Evolutionary conservation across 2,888 invertebrate species (phyloP), one percentile per base, ranked within the genome.

Genomic region (Ametastegia equiseti): DNA sequence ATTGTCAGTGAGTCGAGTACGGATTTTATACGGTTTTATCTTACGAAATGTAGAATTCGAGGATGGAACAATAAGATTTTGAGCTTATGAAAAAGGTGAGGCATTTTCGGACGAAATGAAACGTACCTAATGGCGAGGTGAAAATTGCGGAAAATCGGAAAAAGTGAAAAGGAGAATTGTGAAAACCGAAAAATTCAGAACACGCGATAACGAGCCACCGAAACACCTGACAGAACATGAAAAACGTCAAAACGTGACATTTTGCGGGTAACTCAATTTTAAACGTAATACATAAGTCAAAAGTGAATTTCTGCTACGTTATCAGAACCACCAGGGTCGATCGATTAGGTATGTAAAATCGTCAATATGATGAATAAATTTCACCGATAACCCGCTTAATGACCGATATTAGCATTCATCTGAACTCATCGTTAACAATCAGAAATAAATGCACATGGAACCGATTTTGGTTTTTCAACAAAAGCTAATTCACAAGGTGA

Each of bases 221-320:
- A 30, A 27, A 15, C 30, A 27, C 30, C 23, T 23, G 30, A 60
- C 60, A 30, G 60, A 15, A 60, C 30, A 30, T 30, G 60, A 60
- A 27, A 60, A 60, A 27, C 60, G 60, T 60, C 27, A 30, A 60
- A 60, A 60, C 60, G 60, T 60, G 60, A 60, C 60, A 30, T 60
- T 60, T 9, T 15, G 15, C 15, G 60, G 27, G 60, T 30, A 15
- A 60, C 60, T 30, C 60, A 30, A 60, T 30, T 30, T 7, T 11
- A 60, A 60, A 60, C 23, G 9, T 6, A 60, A 30, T 60, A 30
- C 30, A 30, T 60, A 60, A 11, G 9, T 42, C 42, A 9, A 42
- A 42, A 5, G 5, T 42, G 42, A 42, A 42, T 42, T 42, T 42
- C 9, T 42, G 5, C 42, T 6, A 5, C 9, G 5, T 9, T 9